Percentiles rank a stretch among this genome's conserved stretches.
Evolutionary conservation across 1,140 invertebrate genomes (phyloP).

Genomic region (Mactra quadrangularis): DNA sequence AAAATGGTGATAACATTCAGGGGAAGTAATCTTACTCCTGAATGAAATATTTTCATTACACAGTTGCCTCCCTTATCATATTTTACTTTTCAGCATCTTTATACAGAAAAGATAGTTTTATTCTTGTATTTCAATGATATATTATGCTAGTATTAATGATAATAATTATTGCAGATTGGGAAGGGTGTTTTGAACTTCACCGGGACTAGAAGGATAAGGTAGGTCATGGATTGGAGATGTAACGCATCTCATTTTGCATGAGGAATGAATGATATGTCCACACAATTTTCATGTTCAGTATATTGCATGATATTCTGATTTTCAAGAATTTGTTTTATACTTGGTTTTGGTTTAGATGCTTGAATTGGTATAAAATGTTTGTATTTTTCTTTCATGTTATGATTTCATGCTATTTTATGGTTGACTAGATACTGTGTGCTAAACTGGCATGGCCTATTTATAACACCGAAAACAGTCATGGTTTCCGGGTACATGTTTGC

Average conservation of each 20-base stretch:
- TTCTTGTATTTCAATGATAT: not conserved
- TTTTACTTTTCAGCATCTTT: conserved; percentile 17
- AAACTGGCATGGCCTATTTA: conserved; percentile 66
- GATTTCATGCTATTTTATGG: conserved; percentile 65
- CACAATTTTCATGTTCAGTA: conserved; percentile 66
- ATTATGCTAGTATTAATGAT: conserved; percentile 48
- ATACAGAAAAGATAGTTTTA: not conserved
- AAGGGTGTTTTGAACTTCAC: conserved; percentile 44
- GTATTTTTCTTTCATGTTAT: conserved; percentile 65
- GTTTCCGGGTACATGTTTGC: conserved; percentile 63
- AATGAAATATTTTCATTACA: no score
- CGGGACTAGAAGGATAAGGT: conserved; percentile 43
- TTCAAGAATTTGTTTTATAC: conserved; percentile 65
- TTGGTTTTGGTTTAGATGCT: conserved; percentile 67
- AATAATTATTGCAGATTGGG: conserved; percentile 61
- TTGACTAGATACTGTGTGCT: conserved; percentile 66
- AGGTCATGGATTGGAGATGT: conserved; percentile 63
- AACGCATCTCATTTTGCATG: conserved; percentile 64
- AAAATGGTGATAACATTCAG: no score
- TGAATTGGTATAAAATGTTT: conserved; percentile 68
- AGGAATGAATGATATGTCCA: conserved; percentile 63
- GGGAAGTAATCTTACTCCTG: no score
- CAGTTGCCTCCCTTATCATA: no score
- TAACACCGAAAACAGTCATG: conserved; percentile 60
- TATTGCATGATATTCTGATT: conserved; percentile 67